Evolutionary conservation across 2,113 vertebrate species (phyloP).

Genomic region (Prionailurus viverrinus): DNA sequence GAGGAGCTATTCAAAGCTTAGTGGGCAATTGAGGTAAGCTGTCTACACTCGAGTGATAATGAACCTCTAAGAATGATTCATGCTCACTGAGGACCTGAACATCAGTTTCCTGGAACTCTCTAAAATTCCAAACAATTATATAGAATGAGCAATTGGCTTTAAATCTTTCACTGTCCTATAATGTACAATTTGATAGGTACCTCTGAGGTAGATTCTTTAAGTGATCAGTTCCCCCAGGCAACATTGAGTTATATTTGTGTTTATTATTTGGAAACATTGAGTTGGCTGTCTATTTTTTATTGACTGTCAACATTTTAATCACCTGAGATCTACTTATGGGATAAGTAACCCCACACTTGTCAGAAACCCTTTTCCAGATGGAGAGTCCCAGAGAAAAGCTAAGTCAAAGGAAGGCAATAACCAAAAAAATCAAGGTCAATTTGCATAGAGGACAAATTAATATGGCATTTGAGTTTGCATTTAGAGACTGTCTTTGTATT

Average conservation of each 20-base stretch:
- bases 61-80: slow-evolving; percentile 66
- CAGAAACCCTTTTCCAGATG: slow-evolving; percentile 55
- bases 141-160: slow-evolving; percentile 34
- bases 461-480: background rate
- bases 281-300: background rate
- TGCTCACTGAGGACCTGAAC: background rate
- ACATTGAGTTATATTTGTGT: background rate
- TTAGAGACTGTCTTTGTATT: background rate
- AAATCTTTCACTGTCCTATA: background rate
- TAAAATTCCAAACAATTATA: slow-evolving; percentile 58
- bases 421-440: slow-evolving; percentile 15
- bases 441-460: background rate
- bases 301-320: slow-evolving; percentile 42
- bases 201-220: background rate
- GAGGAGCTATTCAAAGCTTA: slow-evolving; percentile 40
- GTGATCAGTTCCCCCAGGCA: background rate
- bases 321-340: slow-evolving; percentile 24
- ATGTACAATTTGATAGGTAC: background rate
- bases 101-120: slow-evolving; percentile 33
- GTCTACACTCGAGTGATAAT: slow-evolving; percentile 43
- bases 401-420: background rate
- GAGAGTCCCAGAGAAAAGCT: background rate
- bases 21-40: slow-evolving; percentile 57
- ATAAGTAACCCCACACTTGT: slow-evolving; percentile 34
- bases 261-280: background rate